Percentiles rank a stretch among this genome's conserved stretches.
phyloP scores from a whole-genome alignment of 2,797 vertebrate genomes.

The Alauda arvensis region DNA sequence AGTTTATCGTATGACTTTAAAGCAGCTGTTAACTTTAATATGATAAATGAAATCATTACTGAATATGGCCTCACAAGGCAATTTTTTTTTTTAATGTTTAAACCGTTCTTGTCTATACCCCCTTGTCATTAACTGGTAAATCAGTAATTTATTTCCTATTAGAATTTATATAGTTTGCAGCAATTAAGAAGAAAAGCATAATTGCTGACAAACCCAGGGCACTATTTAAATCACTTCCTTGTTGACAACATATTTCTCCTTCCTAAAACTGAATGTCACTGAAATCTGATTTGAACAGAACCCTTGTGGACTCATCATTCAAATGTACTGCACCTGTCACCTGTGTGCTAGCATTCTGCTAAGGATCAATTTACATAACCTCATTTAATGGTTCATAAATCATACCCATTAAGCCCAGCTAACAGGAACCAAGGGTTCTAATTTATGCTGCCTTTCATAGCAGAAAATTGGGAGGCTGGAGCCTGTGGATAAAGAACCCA shows the following conservation, averaged over 20 bases:
- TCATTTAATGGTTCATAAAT: constrained; percentile 99
- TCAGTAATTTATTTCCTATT: constrained; percentile 84
- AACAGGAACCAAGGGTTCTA: constrained; percentile 99
- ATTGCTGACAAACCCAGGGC: constrained; percentile 83
- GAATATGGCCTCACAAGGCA: constrained; percentile 68
- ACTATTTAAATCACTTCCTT: constrained; percentile 86
- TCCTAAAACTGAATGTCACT: constrained; percentile 85
- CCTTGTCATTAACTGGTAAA: constrained; percentile 83
- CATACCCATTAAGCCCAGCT: constrained; percentile 99
- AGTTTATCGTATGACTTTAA: constrained; percentile 67
- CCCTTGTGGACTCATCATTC: constrained; percentile 82
- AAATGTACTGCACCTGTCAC: constrained; percentile 98
- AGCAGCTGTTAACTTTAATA: constrained; percentile 72
- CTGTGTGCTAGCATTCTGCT: constrained; percentile 98
- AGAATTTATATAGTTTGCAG: constrained; percentile 83
- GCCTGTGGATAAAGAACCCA: constrained; percentile 99
- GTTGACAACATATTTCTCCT: constrained; percentile 84
- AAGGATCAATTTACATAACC: constrained; percentile 99
- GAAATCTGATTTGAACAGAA: constrained; percentile 83
- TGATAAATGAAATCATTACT: constrained; percentile 67
- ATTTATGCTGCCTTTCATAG: constrained; percentile 99
- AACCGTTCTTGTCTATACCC: constrained; percentile 72
- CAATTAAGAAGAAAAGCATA: constrained; percentile 83
- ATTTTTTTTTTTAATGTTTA: constrained; percentile 71
- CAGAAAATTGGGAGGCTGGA: constrained; percentile 99